A percentile compares a stretch with the other conserved stretches of the same genome.
Conservation (phyloP, 2,113 vertebrate species). For the Phylloscopus trochilus region DNA sequence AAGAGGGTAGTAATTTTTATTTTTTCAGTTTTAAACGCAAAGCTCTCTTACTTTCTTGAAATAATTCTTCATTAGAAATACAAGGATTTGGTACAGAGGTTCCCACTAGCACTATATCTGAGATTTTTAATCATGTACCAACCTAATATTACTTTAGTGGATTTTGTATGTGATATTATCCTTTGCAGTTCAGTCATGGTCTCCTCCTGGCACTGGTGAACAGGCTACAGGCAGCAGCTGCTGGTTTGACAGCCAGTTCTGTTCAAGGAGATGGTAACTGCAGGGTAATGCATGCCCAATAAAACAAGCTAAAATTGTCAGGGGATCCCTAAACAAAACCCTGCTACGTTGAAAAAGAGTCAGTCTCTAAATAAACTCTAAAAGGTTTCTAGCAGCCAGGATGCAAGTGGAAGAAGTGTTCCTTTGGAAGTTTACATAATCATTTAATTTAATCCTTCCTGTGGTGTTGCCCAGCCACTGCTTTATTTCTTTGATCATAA, state of each 20-base stretch:
- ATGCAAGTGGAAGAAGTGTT: constrained; percentile 27
- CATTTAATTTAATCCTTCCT: constrained; percentile 57
- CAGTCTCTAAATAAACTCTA: not conserved
- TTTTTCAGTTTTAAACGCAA: not conserved
- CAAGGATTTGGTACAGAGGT: not conserved
- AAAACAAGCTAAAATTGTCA: constrained; percentile 30
- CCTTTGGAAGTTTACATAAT: constrained; percentile 66
- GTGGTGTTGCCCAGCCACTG: constrained; percentile 36
- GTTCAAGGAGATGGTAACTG: not conserved
- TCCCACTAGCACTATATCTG: not conserved
- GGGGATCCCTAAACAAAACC: constrained; percentile 4
- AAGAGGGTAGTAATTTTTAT: not conserved
- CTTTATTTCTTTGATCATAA: constrained; percentile 63
- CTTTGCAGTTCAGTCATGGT: not conserved
- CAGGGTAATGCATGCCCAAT: not conserved
- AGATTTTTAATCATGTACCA: not conserved
- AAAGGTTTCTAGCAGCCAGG: constrained; percentile 19
- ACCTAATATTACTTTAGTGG: not conserved
- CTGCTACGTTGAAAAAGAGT: constrained; percentile 7
- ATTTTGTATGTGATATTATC: not conserved
- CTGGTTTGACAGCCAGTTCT: not conserved
- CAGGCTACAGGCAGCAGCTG: not conserved
- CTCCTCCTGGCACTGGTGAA: not conserved
- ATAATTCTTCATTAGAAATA: not conserved
- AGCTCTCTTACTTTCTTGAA: not conserved